Base-by-base conservation (phyloP, 2,797 vertebrate species). In the Brachymystax lenok region DNA sequence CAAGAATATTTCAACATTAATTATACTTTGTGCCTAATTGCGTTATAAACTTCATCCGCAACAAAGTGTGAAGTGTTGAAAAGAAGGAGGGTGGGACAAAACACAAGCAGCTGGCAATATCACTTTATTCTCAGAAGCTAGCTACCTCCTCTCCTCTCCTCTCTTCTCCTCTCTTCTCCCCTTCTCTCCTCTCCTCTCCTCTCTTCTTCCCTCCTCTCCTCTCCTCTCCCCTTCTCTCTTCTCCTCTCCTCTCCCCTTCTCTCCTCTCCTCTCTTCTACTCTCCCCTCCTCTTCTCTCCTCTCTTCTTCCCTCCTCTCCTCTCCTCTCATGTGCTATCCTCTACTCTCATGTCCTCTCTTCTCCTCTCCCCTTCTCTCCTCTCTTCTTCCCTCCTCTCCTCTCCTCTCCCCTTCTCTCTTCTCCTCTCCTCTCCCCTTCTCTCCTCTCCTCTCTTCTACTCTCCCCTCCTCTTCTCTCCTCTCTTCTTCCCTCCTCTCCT, bases 41-140 rank as follows among this genome's bases (percentile, higher is more conserved):
- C 10, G 40, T 46, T 13, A 3, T 10, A 46, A 46, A 46, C 40
- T 46, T 46, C 40, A 46, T 46, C 40, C 40, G 12, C 10, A 46
- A 46, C 40, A 46, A 46, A 46, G 40, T 46, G 40, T 46, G 40
- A 46, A 46, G 40, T 46, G 12, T 13, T 46, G 40, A 13, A 46
- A 12, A 46, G 3, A 46, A 46, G 40, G 40, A 46, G 40, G 40
- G 40, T 12, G 40, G 40, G 2, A 46, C 40, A 13, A 46, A 46
- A 46, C 40, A 84, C 87, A 19, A 19, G 6, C 19, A 5, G 8
- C 87, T 7, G 14, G 80, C 82, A 79, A 84, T 21, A 19, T 21
- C n/a, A 19, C 19, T 21, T 59, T 86, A 46, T 46, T 90, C 87
- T 92, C 90, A 92, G 90, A 91, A 90, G 91, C 87, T 91, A 46